phyloP scores from a whole-genome alignment of 2,113 vertebrate genomes.

The Scomber scombrus region DNA sequence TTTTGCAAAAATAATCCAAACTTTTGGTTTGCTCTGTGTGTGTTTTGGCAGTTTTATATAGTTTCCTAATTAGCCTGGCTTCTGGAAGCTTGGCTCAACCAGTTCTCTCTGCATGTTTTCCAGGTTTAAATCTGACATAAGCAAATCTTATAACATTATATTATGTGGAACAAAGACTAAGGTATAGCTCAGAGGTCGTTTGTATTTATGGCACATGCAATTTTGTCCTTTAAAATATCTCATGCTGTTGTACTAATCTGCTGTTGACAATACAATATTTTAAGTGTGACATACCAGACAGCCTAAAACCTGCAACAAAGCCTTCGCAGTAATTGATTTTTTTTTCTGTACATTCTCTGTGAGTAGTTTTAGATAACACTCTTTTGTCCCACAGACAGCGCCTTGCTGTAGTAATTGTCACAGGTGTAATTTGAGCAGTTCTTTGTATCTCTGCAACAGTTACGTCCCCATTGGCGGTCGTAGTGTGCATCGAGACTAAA shows the following conservation, averaged over 20 bases:
- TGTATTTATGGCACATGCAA: slow-evolving; percentile 22
- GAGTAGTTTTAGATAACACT: slow-evolving; percentile 77
- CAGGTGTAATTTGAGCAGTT: slow-evolving; percentile 82
- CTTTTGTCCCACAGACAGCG: slow-evolving; percentile 72
- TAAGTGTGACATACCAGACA: slow-evolving; percentile 62
- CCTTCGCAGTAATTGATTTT: slow-evolving; percentile 67
- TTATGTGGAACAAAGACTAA: not conserved
- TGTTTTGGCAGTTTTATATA: not conserved
- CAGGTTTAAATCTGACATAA: not conserved
- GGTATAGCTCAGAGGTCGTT: slow-evolving; percentile 16
- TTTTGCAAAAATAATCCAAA: not conserved
- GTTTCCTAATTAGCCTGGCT: not conserved
- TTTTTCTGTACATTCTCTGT: slow-evolving; percentile 61
- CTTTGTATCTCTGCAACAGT: slow-evolving; percentile 81
- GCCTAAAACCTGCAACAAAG: slow-evolving; percentile 68
- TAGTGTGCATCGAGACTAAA: slow-evolving; percentile 60
- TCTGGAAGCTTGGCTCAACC: not conserved
- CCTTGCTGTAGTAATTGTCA: slow-evolving; percentile 73
- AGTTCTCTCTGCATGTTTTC: slow-evolving; percentile 2
- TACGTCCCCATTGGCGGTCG: slow-evolving; percentile 62
- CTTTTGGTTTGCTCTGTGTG: not conserved
- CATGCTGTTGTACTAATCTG: slow-evolving; percentile 48
- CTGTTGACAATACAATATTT: slow-evolving; percentile 47
- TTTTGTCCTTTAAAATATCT: slow-evolving; percentile 53
- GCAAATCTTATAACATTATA: not conserved